These are phyloP conservation scores for Allacma fusca DNA, from an alignment of 2,888 invertebrate species.

Conservation along the genomic window DNA sequence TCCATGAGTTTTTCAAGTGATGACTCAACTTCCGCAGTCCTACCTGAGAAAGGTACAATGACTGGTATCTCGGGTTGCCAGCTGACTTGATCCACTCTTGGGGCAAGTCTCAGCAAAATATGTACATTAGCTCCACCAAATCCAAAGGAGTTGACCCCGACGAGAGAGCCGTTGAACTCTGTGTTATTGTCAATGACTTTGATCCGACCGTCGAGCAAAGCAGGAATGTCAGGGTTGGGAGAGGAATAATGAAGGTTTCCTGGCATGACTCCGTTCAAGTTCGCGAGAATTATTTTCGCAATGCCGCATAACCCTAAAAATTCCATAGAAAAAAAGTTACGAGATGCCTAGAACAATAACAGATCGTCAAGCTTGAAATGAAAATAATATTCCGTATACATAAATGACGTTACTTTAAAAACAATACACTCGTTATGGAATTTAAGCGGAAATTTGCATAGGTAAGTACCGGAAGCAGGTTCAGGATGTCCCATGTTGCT, in stretches of 20 bases:
- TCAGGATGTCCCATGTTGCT: constrained; percentile 69
- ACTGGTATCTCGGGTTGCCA: not conserved
- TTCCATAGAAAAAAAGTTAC: too few relatives aligned
- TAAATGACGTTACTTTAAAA: too few relatives aligned
- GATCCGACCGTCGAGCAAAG: constrained; percentile 79
- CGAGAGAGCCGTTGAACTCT: constrained; percentile 19
- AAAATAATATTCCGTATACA: too few relatives aligned
- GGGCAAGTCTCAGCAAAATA: not conserved
- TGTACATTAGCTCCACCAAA: constrained; percentile 21
- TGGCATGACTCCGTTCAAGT: constrained; percentile 74
- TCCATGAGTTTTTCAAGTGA: not conserved
- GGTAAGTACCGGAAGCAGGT: too few relatives aligned
- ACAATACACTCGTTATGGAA: too few relatives aligned
- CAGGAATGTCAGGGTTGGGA: constrained; percentile 90
- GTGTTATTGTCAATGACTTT: constrained; percentile 40
- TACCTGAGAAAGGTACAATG: not conserved
- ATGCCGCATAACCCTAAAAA: constrained; percentile 75
- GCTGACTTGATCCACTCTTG: not conserved
- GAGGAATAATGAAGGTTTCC: constrained; percentile 87
- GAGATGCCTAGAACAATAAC: too few relatives aligned
- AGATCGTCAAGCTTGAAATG: too few relatives aligned
- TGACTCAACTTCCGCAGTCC: not conserved
- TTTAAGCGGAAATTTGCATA: too few relatives aligned
- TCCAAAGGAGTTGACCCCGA: constrained; percentile 44
- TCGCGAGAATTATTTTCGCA: constrained; percentile 72